phyloP scores from a whole-genome alignment of 2,113 vertebrate genomes.

The Ramphastos sulfuratus region DNA sequence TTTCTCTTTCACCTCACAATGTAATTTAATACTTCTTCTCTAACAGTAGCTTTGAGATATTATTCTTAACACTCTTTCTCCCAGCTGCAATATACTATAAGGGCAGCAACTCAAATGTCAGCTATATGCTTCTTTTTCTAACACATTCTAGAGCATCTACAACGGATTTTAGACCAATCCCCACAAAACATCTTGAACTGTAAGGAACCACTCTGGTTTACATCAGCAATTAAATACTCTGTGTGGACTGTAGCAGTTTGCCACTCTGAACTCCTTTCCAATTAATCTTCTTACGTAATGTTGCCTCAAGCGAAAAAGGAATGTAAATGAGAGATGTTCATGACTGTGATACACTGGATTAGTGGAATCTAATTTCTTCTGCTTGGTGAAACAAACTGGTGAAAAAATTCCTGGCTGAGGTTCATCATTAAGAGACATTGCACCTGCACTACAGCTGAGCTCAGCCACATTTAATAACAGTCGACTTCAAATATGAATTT shows the following conservation, averaged over 20 bases:
- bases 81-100: background rate
- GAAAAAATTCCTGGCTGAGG: background rate
- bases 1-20: background rate
- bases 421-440: background rate
- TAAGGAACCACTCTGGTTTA: background rate
- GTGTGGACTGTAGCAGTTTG: background rate
- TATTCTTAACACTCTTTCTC: background rate
- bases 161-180: background rate
- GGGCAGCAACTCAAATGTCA: background rate
- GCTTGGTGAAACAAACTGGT: background rate
- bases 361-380: background rate
- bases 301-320: background rate
- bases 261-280: background rate
- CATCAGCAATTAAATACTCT: background rate
- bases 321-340: background rate
- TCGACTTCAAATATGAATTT: background rate
- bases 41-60: background rate
- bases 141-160: background rate
- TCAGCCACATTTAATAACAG: background rate
- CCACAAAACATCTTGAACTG: background rate
- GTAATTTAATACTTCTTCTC: background rate
- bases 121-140: background rate
- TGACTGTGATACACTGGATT: background rate
- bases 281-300: rapidly evolving
- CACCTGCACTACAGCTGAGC: background rate